These are phyloP conservation scores for Drosophila mulleri DNA, from an alignment of 2,888 invertebrate species.

Conservation along the genomic window DNA sequence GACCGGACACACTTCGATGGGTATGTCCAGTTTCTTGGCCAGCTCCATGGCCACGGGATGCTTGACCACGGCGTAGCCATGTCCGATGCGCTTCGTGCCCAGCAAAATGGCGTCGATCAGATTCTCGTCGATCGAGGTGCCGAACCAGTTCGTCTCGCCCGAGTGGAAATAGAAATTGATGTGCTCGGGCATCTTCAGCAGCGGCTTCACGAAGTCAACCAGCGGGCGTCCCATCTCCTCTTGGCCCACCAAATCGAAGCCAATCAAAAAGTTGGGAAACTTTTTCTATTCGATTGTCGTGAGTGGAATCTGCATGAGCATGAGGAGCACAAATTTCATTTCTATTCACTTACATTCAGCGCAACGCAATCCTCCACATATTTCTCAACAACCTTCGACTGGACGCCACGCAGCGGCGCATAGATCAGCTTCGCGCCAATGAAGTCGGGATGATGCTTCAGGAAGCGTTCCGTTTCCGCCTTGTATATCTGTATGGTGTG, in stretches of 20 bases:
- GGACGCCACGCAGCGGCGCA: conserved; percentile 87
- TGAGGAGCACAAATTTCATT: not conserved
- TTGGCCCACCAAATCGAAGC: conserved; percentile 93
- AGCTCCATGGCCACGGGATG: conserved; percentile 89
- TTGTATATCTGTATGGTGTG: conserved; percentile 87
- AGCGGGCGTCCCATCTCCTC: conserved; percentile 90
- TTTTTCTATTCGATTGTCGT: conserved; percentile 78
- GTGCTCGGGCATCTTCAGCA: conserved; percentile 85
- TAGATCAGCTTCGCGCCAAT: conserved; percentile 89
- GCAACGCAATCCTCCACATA: conserved; percentile 85
- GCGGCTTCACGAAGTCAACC: conserved; percentile 87
- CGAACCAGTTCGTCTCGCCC: conserved; percentile 92
- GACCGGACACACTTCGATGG: conserved; percentile 91
- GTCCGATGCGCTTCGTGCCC: conserved; percentile 91
- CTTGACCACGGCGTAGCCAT: conserved; percentile 90
- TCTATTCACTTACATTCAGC: conserved; percentile 67
- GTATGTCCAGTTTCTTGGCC: conserved; percentile 87
- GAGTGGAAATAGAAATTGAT: conserved; percentile 92
- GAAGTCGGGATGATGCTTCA: conserved; percentile 87
- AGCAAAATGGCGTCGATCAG: conserved; percentile 91
- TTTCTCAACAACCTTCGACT: conserved; percentile 83
- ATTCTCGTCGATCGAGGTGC: conserved; percentile 89
- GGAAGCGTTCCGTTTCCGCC: conserved; percentile 87
- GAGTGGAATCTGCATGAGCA: not conserved
- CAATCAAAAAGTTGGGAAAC: conserved; percentile 89